Base-by-base conservation (phyloP, 2,888 invertebrate species). In the Arrhopalites spinosus region DNA sequence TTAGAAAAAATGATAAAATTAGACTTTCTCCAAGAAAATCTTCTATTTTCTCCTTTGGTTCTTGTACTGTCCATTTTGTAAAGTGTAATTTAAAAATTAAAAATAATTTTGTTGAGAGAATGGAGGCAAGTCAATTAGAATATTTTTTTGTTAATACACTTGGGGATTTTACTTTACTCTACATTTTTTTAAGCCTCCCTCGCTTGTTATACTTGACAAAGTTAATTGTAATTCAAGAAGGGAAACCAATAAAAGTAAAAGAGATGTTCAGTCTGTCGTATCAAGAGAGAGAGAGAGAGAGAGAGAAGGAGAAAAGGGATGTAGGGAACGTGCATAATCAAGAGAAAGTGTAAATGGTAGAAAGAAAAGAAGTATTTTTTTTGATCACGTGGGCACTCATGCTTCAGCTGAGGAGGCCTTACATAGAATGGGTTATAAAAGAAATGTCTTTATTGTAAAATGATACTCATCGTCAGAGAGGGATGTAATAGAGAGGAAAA, bases 1-100 rank as follows among this genome's bases (percentile, higher is more conserved):
- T 36, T 36, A 27, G 64, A 64, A 30, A 64, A 27, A 64, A 17
- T 64, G 5, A n/a, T 64, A 64, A 17, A 64, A 30, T 27, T 29
- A 64, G 17, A 8, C 29, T 64, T 29, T 29, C 25, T 29, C 56
- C 56, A 56, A 56, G 64, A n/a, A n/a, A n/a, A n/a, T n/a, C n/a
- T n/a, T 29, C 64, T 29, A n/a, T 36, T 36, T 36, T 36, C 36
- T 11, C 36, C 36, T 36, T 36, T 36, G 2, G 20, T 27, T 15
- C 29, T 64, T 27, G 29, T 64, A 29, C 17, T 27, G 7, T 36
- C 36, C 36, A 36, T 36, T 36, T n/a, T n/a, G n/a, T n/a, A n/a
- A n/a, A n/a, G n/a, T n/a, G n/a, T n/a, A n/a, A n/a, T n/a, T n/a
- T n/a, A n/a, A n/a, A n/a, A n/a, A n/a, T n/a, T n/a, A n/a, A n/a